Base-by-base conservation (phyloP, 2,113 vertebrate species). In the Callaeas wilsoni region DNA sequence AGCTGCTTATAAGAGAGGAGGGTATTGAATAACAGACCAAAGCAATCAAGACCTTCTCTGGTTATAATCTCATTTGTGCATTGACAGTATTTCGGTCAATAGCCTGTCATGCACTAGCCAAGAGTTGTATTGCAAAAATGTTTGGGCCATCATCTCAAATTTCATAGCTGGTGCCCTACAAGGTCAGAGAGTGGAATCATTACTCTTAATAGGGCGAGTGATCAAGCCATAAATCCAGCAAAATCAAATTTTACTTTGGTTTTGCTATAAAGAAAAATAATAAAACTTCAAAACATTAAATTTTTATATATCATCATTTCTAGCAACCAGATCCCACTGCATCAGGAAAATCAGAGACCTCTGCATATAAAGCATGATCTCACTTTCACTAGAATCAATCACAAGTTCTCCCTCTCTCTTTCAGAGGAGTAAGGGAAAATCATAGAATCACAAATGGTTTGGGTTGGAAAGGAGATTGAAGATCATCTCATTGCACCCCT, bases 51-150 rank as follows among this genome's bases (percentile, higher is more conserved):
- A 64, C 78, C 21, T 81, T 88, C 79, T 68, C 67, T 80, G 83
- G 73, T 91, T 94, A 90, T 94, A 97, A 96, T 95, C 89, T 94
- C 93, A 94, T 96, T 93, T 96, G 81, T 53, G 91, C 82, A 90
- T 65, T 93, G 92, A 96, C 93, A 93, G 81, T 33, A 47, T 65
- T 94, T 90, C 92, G 95, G 96, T 96, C 96, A 95, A 96, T 91
- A 96, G 84, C 59, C 87, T 78, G 92, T 84, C 92, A 68, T 49
- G 82, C 52, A 63, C 78, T 80, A 57, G 89, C 93, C 53, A 89
- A 86, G 89, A 82, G 69, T 64, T 46, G 74, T 65, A 81, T 52
- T 75, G 84, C 85, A 90, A 83, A 95, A 96, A 74, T 77, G 91
- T 92, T 97, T 79, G 90, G 81, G 50, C 37, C 53, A 89, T 92